Conservation (phyloP, 2,888 invertebrate genomes). For the Polylopha cassiicola region DNA sequence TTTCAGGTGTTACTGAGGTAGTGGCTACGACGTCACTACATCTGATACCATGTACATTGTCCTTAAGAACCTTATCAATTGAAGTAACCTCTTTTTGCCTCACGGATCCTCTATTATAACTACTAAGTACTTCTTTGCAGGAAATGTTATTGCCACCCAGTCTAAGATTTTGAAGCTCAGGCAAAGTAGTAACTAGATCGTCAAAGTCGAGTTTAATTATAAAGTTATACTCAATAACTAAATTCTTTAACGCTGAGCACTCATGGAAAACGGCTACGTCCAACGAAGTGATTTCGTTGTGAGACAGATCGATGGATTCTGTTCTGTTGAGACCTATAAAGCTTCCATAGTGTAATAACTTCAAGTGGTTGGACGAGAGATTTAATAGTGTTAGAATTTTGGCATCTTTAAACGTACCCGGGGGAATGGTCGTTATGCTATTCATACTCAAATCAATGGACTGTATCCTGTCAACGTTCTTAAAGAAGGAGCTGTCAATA, state of each 20-base stretch:
- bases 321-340: slow-evolving; percentile 55
- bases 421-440: slow-evolving; percentile 43
- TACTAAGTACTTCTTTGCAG: slow-evolving; percentile 56
- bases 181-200: slow-evolving; percentile 40
- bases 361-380: slow-evolving; percentile 50
- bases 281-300: slow-evolving; percentile 45
- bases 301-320: slow-evolving; percentile 56
- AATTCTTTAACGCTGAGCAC: slow-evolving; percentile 47
- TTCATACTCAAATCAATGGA: slow-evolving; percentile 55
- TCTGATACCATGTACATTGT: slow-evolving; percentile 63
- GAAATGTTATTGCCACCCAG: slow-evolving; percentile 61
- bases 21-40: slow-evolving; percentile 45
- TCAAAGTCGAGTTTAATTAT: slow-evolving; percentile 55
- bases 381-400: slow-evolving; percentile 53
- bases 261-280: slow-evolving; percentile 63
- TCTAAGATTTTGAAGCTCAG: slow-evolving; percentile 50
- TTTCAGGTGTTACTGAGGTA: slow-evolving; percentile 13
- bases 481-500: slow-evolving; percentile 44
- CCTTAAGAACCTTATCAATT: slow-evolving; percentile 59
- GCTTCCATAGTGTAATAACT: slow-evolving; percentile 52
- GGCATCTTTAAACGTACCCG: slow-evolving; percentile 56
- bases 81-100: slow-evolving; percentile 53
- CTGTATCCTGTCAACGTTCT: slow-evolving; percentile 44
- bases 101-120: slow-evolving; percentile 36
- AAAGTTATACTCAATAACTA: slow-evolving; percentile 59